Evolutionary conservation across 2,888 invertebrate species (phyloP), one percentile per base, ranked within the genome.

Genomic region (Torymus texanus): DNA sequence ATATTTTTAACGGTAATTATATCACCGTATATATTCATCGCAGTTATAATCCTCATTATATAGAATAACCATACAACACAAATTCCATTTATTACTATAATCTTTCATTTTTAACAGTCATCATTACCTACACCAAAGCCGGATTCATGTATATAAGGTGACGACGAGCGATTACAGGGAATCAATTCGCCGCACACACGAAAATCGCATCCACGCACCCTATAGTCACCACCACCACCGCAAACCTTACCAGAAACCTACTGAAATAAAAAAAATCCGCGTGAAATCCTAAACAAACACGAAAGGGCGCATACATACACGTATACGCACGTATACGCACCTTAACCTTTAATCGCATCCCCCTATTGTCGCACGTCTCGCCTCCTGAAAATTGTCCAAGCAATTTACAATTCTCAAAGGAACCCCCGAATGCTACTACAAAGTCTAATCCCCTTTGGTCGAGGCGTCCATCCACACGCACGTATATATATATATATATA

Each of bases 381-480:
- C 50, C 18, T 51, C 58, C 24, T 29, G 83, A 85, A 85, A 85
- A 85, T 86, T 88, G 88, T 88, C 88, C 88, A 85, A 88, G 87
- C 88, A 89, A 89, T 89, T 89, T 88, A 85, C 86, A 86, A 86
- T 88, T 86, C 85, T 88, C 86, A 83, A 85, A 85, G 84, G n/a
- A 85, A 84, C 84, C 83, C 82, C 83, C 83, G 2, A 81, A 83
- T 84, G 82, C 82, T 83, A 83, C 83, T 81, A 84, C 83, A 83
- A 82, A 75, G 81, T 79, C 81, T 83, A 82, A 83, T 79, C 76
- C 78, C 71, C 71, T 41, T 41, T 41, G 41, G 41, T 8, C 41
- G 8, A 41, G 41, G 41, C 41, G 41, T 41, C 5, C 41, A 41
- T 41, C 41, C 41, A 41, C 41, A 8, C 29, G 29, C n/a, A n/a